These are phyloP conservation scores for Trachelus iudaicus DNA, from an alignment of 2,888 invertebrate genomes.

Conservation along the genomic window DNA sequence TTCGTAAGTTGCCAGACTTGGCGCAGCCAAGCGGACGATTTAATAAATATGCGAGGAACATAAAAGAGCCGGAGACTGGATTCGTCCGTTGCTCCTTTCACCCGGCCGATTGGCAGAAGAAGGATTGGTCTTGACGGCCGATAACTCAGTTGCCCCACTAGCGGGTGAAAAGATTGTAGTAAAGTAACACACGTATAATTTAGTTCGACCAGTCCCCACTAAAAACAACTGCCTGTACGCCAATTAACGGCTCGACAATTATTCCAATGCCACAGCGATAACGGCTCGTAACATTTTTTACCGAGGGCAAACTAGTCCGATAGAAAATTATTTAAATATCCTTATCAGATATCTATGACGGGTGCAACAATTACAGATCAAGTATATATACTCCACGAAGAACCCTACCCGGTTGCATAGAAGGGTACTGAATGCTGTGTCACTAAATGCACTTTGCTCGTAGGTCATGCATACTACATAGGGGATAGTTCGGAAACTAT, in stretches of 20 bases:
- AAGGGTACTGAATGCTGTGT: background rate
- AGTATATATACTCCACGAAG: background rate
- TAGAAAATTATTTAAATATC: background rate
- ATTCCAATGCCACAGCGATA: background rate
- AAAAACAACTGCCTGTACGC: background rate
- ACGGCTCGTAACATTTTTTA: background rate
- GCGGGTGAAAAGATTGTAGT: background rate
- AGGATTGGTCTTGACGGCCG: constrained; percentile 2
- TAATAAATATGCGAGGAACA: background rate
- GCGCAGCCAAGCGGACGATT: background rate
- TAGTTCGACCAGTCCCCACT: background rate
- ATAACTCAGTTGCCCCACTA: background rate
- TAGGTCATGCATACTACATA: background rate
- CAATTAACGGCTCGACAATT: background rate
- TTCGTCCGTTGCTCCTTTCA: constrained; percentile 6
- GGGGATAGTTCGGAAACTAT: background rate
- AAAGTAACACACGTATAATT: background rate
- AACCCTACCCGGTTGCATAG: background rate
- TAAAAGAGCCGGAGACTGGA: background rate
- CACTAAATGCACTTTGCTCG: background rate
- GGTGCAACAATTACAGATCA: background rate
- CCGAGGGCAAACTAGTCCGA: background rate
- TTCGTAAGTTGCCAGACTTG: background rate
- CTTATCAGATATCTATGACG: background rate
- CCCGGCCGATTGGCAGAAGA: background rate